Conservation (phyloP, 1,140 invertebrate species). For the Pseudomyrmex pallidus region DNA sequence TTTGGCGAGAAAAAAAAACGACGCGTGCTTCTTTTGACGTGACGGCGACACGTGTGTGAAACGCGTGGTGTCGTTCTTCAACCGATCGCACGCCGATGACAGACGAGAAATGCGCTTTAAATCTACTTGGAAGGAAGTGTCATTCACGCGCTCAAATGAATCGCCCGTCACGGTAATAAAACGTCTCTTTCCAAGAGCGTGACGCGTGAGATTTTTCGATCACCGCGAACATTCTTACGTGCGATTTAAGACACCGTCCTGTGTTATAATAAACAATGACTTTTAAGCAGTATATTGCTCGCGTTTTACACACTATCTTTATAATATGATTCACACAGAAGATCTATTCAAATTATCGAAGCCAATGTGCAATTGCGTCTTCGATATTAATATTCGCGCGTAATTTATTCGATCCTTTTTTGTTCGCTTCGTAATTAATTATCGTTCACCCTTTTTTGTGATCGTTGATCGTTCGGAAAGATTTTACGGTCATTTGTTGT, state of each 20-base stretch:
- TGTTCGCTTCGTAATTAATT: slow-evolving; percentile 9
- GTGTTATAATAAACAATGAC: not conserved
- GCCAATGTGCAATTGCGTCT: not conserved
- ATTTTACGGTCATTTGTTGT: slow-evolving; percentile 49
- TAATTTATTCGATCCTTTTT: too few species aligned
- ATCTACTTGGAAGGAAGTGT: slow-evolving; percentile 25
- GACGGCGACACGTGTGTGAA: not conserved
- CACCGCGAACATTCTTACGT: not conserved
- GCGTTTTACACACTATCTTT: not conserved
- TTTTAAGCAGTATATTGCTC: too few species aligned
- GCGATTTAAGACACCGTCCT: not conserved
- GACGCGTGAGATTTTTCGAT: slow-evolving; percentile 24
- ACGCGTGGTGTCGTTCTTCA: not conserved
- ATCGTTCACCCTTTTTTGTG: not conserved
- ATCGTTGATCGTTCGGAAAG: slow-evolving; percentile 30
- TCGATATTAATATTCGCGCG: not conserved
- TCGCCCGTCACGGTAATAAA: slow-evolving; percentile 29
- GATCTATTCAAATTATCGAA: not conserved
- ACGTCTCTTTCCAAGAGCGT: not conserved
- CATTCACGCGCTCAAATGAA: slow-evolving; percentile 29
- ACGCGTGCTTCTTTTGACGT: not conserved
- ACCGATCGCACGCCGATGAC: not conserved
- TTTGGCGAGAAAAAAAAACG: not conserved
- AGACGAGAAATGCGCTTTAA: slow-evolving; percentile 25
- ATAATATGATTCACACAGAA: not conserved